Evolutionary conservation across 2,888 invertebrate species (phyloP).

Genomic region (Gastrophysa polygoni): DNA sequence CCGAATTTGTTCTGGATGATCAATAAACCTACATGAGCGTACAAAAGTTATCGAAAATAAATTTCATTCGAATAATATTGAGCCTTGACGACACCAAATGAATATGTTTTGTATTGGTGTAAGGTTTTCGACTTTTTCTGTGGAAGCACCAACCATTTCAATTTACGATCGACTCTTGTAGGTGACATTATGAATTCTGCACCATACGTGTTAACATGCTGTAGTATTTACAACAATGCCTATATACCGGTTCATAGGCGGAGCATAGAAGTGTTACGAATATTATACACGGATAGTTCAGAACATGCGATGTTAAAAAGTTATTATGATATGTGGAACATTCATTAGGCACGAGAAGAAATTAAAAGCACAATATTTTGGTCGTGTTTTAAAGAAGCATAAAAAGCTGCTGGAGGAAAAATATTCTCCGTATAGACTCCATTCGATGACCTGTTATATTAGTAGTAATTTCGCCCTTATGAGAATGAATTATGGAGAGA

Average conservation of each 20-base stretch:
- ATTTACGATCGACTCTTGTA: conserved; percentile 36
- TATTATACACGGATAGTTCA: no score
- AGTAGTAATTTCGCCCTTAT: no score
- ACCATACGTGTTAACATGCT: conserved; percentile 46
- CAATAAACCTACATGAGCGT: neutral
- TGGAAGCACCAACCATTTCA: conserved; percentile 16
- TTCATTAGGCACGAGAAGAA: no score
- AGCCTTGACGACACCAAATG: neutral
- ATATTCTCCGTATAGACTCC: no score
- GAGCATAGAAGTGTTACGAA: no score
- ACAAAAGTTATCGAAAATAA: neutral
- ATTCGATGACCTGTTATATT: no score
- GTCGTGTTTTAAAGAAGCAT: no score
- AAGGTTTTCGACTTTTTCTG: neutral
- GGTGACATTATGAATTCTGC: conserved; percentile 37
- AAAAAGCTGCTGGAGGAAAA: no score
- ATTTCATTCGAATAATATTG: neutral
- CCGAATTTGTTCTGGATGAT: neutral
- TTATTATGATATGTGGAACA: no score
- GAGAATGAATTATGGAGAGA: no score
- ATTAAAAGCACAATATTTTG: no score
- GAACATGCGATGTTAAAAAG: neutral
- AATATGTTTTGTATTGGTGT: conserved; percentile 1
- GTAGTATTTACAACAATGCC: conserved; percentile 44
- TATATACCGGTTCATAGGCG: conserved; percentile 19